Evolutionary conservation across 2,888 invertebrate genomes (phyloP).

Genomic region (Pilophorus perplexus): DNA sequence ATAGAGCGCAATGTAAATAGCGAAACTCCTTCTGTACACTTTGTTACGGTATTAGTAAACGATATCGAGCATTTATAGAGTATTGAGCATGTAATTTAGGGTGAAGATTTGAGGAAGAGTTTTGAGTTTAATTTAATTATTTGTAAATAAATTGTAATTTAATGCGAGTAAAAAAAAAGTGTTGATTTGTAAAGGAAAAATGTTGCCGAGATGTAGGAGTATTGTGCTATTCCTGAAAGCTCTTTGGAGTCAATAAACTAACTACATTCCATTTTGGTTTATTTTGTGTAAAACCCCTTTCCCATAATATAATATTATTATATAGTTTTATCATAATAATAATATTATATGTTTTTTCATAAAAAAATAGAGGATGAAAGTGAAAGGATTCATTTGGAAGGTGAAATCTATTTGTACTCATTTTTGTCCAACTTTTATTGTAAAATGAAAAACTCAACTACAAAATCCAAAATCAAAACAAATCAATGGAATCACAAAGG

Average conservation of each 20-base stretch:
- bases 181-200: slow-evolving; percentile 25
- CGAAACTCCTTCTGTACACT: slow-evolving; percentile 14
- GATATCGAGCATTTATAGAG: slow-evolving; percentile 22
- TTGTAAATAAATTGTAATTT: slow-evolving; percentile 33
- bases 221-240: slow-evolving; percentile 30
- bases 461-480: too few species aligned
- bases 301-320: too few species aligned
- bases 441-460: too few species aligned
- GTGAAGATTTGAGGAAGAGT: background rate
- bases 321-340: too few species aligned
- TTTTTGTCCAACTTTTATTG: too few species aligned
- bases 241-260: slow-evolving; percentile 35
- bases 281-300: too few species aligned
- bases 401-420: too few species aligned
- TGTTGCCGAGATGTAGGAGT: slow-evolving; percentile 6
- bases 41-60: slow-evolving; percentile 14
- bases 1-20: slow-evolving; percentile 31
- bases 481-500: too few species aligned
- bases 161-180: slow-evolving; percentile 21
- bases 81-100: slow-evolving; percentile 11
- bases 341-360: too few species aligned
- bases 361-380: too few species aligned
- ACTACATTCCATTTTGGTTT: slow-evolving; percentile 31
- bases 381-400: too few species aligned
- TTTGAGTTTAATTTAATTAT: slow-evolving; percentile 9